Base-by-base conservation (phyloP, 2,888 invertebrate species). In the Chrysina gloriosa region DNA sequence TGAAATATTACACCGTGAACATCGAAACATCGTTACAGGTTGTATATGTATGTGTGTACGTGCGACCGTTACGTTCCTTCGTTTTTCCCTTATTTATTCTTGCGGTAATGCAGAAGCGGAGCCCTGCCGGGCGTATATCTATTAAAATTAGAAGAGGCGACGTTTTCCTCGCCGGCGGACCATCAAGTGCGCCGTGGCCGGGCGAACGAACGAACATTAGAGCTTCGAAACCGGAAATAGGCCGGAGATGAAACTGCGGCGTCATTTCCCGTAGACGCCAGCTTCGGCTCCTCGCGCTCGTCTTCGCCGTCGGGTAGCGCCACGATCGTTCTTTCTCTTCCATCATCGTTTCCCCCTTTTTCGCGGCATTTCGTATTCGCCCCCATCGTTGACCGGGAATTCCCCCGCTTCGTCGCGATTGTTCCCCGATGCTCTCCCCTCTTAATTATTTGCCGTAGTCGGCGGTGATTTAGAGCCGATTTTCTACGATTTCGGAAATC, bases 211-310 rank as follows among this genome's bases (percentile, higher is more conserved):
- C 79, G 79, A 79, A 78, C 80, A 81, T 82, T 81, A 81, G 81
- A 79, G 80, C 80, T 77, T 75, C 77, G 74, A 76, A 77, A 80
- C 77, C 82, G 84, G 84, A 84, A 84, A 84, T 84, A 80, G 81
- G 82, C 84, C 84, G 84, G 84, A 84, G 84, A 84, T 84, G 83
- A 83, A 83, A 83, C 82, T 82, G 83, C 83, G 83, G 81, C 83
- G 83, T 84, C 84, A 84, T 84, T 83, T 84, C 84, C 84, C 78
- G 75, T 75, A 77, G 79, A 80, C 80, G 80, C 79, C 78, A 77
- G n/a, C n/a, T n/a, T n/a, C 75, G 71, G 69, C 72, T 71, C 71
- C 69, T 70, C 75, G 73, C 65, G 42, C 71, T 70, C 72, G 71
- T 69, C 73, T 70, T 72, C 67, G 48, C 68, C 69, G 65, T 69